Evolutionary conservation across 1,140 invertebrate genomes (phyloP).

Genomic region (Plectrocnemia conspersa): DNA sequence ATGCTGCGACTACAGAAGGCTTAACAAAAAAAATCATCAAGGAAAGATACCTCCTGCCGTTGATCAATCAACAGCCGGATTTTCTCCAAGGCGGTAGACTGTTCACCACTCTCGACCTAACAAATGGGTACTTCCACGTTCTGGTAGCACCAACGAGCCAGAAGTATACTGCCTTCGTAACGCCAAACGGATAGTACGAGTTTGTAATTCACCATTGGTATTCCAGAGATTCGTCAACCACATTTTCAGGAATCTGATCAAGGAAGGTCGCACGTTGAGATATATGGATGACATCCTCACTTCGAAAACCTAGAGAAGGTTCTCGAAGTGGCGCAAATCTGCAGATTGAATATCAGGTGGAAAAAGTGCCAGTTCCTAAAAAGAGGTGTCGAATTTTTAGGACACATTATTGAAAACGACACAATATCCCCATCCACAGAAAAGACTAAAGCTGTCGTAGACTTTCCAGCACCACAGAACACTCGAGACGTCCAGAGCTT

Average conservation of each 20-base stretch:
- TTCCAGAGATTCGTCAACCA: conserved; percentile 5
- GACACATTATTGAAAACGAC: not conserved
- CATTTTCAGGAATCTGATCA: not conserved
- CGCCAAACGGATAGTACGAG: not conserved
- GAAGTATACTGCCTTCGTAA: not conserved
- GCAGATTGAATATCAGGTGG: no score
- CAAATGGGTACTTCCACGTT: conserved; percentile 45
- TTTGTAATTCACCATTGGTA: not conserved
- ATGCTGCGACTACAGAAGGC: conserved; percentile 36
- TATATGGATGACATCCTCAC: not conserved
- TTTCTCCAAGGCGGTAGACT: conserved; percentile 40
- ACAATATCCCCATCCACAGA: not conserved
- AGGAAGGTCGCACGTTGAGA: not conserved
- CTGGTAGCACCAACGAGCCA: not conserved
- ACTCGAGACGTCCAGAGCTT: conserved; percentile 34
- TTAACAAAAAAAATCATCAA: conserved; percentile 39
- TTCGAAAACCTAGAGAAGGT: no score
- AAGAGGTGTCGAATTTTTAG: conserved; percentile 36
- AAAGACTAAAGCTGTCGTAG: not conserved
- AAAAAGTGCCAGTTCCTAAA: conserved; percentile 38
- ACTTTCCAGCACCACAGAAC: not conserved
- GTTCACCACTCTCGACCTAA: conserved; percentile 44
- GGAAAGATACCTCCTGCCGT: conserved; percentile 44
- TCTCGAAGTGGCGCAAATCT: no score
- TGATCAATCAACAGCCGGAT: conserved; percentile 40